These are phyloP conservation scores for Myotis lucifugus DNA, from an alignment of 2,113 vertebrate genomes.

Conservation along the genomic window DNA sequence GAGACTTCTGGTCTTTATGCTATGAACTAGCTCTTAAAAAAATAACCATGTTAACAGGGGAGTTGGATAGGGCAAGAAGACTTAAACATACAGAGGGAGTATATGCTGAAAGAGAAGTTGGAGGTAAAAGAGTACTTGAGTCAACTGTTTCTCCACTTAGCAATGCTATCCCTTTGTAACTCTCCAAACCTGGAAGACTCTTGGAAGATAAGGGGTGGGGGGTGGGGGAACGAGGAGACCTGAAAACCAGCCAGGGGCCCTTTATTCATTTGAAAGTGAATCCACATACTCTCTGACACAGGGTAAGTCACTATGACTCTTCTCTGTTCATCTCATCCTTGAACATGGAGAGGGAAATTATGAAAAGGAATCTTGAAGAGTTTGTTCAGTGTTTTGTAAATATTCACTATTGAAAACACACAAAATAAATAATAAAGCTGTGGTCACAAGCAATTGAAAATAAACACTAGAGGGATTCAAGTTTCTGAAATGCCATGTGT, in stretches of 20 bases:
- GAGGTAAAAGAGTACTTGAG: slow-evolving; percentile 74
- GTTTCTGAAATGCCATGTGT: slow-evolving; percentile 56
- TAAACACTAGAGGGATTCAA: slow-evolving; percentile 60
- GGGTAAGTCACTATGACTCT: slow-evolving; percentile 33
- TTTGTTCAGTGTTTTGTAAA: slow-evolving; percentile 75
- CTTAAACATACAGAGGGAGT: slow-evolving; percentile 73
- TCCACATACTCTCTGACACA: slow-evolving; percentile 5
- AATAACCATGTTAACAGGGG: slow-evolving; percentile 76
- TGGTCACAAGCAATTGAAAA: slow-evolving; percentile 61
- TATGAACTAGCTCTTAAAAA: slow-evolving; percentile 74
- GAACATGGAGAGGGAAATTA: slow-evolving; percentile 47
- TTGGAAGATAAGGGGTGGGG: neutral
- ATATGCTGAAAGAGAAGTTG: slow-evolving; percentile 73
- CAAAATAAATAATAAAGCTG: slow-evolving; percentile 66
- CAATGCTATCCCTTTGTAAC: neutral
- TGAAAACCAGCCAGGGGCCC: neutral
- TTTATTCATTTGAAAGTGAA: neutral
- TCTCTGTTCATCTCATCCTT: slow-evolving; percentile 59
- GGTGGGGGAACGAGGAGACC: too few relatives aligned
- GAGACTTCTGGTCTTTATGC: slow-evolving; percentile 73
- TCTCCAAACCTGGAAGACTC: neutral
- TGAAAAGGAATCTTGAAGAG: slow-evolving; percentile 53
- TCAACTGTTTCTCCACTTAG: slow-evolving; percentile 15
- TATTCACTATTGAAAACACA: slow-evolving; percentile 73
- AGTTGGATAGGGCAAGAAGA: slow-evolving; percentile 75